Conservation (phyloP, 1,140 invertebrate genomes). For the Achroia grisella region DNA sequence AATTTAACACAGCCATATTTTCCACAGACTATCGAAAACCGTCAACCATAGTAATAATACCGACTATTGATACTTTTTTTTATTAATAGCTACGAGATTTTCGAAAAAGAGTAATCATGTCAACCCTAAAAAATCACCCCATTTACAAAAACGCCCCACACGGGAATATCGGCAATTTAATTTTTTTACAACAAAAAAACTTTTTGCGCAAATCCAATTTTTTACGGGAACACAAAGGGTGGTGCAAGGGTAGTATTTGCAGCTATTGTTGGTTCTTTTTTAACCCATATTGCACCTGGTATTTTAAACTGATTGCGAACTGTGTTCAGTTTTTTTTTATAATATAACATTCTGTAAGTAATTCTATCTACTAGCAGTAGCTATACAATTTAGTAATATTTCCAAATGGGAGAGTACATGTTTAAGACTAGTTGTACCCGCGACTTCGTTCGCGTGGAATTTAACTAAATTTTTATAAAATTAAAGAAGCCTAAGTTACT, state of each 20-base stretch:
- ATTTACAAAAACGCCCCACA: neutral
- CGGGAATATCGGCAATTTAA: neutral
- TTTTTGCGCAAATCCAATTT: constrained; percentile 2
- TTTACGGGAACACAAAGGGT: constrained; percentile 5
- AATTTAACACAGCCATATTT: no score
- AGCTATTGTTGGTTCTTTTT: constrained; percentile 1
- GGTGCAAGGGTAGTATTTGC: neutral
- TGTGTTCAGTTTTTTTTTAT: no score
- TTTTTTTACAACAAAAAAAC: neutral
- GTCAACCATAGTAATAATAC: no score
- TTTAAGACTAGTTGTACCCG: no score
- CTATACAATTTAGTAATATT: no score
- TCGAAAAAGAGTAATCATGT: constrained; percentile 7
- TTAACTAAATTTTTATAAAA: no score
- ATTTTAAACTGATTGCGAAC: neutral
- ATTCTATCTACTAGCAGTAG: no score
- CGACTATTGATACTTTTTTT: constrained; percentile 2
- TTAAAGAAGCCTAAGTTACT: no score
- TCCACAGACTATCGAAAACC: no score
- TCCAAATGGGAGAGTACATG: no score
- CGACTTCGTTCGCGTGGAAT: no score
- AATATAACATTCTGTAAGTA: no score
- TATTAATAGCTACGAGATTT: constrained; percentile 7
- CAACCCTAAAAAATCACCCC: constrained; percentile 4
- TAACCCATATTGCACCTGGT: constrained; percentile 12